Evolutionary conservation across 2,113 vertebrate genomes (phyloP).

Genomic region (Hippocampus guttulatus): DNA sequence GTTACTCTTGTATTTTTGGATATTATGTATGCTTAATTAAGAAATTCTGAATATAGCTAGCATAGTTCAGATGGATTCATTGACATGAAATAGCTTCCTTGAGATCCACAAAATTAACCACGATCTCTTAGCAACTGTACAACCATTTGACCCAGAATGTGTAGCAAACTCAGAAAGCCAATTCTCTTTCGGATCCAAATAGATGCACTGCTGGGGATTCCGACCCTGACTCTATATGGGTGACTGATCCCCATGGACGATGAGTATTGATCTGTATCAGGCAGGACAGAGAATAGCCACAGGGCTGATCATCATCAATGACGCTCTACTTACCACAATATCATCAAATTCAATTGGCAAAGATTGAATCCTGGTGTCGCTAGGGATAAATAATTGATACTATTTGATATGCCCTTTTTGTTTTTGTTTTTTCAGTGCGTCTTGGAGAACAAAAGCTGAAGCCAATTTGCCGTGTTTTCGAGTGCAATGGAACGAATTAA

Average conservation of each 20-base stretch:
- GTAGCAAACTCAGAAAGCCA: background rate
- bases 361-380: conserved; percentile 14
- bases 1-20: conserved; percentile 1
- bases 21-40: background rate
- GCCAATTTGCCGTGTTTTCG: background rate
- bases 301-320: conserved; percentile 45
- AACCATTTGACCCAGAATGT: conserved; percentile 2
- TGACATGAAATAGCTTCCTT: no score
- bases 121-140: background rate
- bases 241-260: conserved; percentile 43
- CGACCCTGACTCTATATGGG: conserved; percentile 18
- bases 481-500: conserved; percentile 9
- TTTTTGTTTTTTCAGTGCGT: background rate
- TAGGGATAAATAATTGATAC: background rate
- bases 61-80: no score
- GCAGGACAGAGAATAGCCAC: conserved; percentile 36
- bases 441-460: background rate
- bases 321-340: conserved; percentile 25
- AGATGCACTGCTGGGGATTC: conserved; percentile 12
- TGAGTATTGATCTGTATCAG: conserved; percentile 58
- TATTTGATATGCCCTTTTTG: background rate
- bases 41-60: conserved; percentile 42
- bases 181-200: conserved; percentile 12
- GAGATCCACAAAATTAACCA: no score
- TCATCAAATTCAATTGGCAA: conserved; percentile 11